Evolutionary conservation across 2,888 invertebrate species (phyloP).

Genomic region (Dasysyrphus albostriatus): DNA sequence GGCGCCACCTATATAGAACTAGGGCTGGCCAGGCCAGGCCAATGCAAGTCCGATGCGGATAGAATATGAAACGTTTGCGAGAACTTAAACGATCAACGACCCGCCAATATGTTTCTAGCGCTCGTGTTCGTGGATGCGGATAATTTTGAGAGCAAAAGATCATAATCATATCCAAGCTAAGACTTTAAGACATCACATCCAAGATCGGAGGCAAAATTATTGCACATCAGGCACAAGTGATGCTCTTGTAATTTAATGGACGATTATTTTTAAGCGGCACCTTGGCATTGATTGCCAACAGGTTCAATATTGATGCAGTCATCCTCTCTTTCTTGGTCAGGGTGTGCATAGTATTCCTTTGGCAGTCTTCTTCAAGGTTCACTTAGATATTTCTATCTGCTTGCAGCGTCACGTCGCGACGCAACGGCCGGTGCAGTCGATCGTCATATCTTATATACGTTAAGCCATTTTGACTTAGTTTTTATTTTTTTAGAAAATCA

Average conservation of each 20-base stretch:
- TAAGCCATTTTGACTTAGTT: slow-evolving; percentile 48
- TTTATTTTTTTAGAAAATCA: slow-evolving; percentile 34
- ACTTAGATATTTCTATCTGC: slow-evolving; percentile 40
- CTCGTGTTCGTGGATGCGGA: slow-evolving; percentile 29
- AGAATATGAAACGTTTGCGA: slow-evolving; percentile 26
- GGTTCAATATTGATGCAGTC: slow-evolving; percentile 72
- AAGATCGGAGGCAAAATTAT: slow-evolving; percentile 21
- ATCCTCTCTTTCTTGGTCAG: slow-evolving; percentile 29
- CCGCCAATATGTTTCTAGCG: slow-evolving; percentile 59
- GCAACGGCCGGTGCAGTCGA: neutral
- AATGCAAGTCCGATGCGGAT: neutral
- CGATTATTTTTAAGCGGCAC: slow-evolving; percentile 74
- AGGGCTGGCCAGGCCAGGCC: slow-evolving; percentile 4
- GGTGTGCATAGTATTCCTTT: slow-evolving; percentile 39
- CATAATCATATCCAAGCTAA: slow-evolving; percentile 48
- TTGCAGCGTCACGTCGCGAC: slow-evolving; percentile 4
- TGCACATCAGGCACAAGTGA: slow-evolving; percentile 18
- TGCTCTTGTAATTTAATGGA: slow-evolving; percentile 57
- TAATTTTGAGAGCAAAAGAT: slow-evolving; percentile 58
- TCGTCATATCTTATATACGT: neutral
- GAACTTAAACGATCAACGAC: slow-evolving; percentile 71
- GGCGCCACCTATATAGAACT: slow-evolving; percentile 48
- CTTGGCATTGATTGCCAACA: slow-evolving; percentile 76
- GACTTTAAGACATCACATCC: slow-evolving; percentile 21
- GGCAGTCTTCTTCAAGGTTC: slow-evolving; percentile 72